These are phyloP conservation scores for Umimayanthus chanpuru DNA, from an alignment of 92 coral and sea anemone genomes.

Conservation along the genomic window DNA sequence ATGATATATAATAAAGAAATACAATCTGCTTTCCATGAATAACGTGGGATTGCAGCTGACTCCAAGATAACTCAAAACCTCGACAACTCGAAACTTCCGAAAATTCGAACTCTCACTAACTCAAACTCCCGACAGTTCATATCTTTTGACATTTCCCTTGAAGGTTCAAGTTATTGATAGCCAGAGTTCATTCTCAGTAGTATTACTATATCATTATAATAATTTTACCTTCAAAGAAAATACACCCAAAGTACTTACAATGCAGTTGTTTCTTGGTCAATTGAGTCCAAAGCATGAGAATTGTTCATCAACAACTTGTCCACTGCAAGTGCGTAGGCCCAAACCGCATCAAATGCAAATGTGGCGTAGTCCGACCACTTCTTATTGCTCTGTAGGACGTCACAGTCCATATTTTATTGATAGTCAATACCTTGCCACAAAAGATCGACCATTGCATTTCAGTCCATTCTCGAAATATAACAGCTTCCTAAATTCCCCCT, in stretches of 20 bases:
- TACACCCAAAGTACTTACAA: slow-evolving; percentile 43
- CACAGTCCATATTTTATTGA: not conserved
- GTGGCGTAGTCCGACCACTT: slow-evolving; percentile 78
- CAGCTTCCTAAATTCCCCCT: not conserved
- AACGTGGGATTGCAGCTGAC: no score
- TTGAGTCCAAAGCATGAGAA: slow-evolving; percentile 58
- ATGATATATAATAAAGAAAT: no score
- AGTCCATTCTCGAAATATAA: not conserved
- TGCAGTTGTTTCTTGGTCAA: slow-evolving; percentile 55
- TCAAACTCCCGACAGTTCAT: no score
- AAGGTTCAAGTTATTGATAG: no score
- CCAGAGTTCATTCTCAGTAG: no score
- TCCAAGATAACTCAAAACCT: no score
- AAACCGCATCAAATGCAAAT: slow-evolving; percentile 78
- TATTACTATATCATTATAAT: no score
- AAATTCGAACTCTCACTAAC: no score
- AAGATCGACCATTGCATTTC: no score
- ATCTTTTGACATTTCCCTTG: no score
- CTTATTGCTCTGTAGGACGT: slow-evolving; percentile 44
- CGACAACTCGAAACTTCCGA: no score
- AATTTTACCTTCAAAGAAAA: not conserved
- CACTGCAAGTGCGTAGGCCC: slow-evolving; percentile 85
- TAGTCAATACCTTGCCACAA: not conserved
- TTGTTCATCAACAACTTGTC: slow-evolving; percentile 71
- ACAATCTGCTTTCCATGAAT: no score